Evolutionary conservation across 2,113 vertebrate genomes (phyloP).

Genomic region (Chloropsis hardwickii): DNA sequence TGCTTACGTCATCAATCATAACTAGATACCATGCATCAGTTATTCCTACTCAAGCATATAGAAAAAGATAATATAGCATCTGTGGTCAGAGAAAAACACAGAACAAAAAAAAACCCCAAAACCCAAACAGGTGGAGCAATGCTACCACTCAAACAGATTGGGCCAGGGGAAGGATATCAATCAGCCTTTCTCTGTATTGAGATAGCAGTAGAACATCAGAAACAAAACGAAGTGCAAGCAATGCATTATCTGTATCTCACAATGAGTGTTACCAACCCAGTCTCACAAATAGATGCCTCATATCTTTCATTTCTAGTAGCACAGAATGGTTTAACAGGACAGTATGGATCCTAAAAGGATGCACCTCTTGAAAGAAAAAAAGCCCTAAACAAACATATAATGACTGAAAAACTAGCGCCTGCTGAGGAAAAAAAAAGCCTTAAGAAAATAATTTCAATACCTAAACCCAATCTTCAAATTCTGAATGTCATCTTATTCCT

Average conservation of each 20-base stretch:
- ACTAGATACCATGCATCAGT: background rate
- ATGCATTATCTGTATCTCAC: background rate
- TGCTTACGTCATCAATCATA: background rate
- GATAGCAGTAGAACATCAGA: background rate
- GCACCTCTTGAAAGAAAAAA: background rate
- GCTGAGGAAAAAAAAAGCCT: background rate
- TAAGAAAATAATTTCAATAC: background rate
- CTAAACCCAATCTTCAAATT: background rate
- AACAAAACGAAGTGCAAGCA: background rate
- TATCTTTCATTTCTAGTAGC: background rate
- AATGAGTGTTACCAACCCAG: background rate
- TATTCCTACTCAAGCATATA: background rate
- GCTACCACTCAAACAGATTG: background rate
- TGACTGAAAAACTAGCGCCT: background rate
- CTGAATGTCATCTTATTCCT: background rate
- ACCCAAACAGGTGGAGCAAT: background rate
- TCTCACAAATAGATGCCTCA: background rate
- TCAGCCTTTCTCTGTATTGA: background rate
- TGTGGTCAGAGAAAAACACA: background rate
- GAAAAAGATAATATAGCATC: background rate
- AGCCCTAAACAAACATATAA: background rate
- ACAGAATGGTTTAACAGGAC: background rate
- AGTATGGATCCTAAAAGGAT: background rate
- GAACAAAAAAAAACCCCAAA: background rate
- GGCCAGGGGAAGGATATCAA: background rate